Base-by-base conservation (phyloP, 1,140 invertebrate genomes). In the Eriosoma lanigerum region DNA sequence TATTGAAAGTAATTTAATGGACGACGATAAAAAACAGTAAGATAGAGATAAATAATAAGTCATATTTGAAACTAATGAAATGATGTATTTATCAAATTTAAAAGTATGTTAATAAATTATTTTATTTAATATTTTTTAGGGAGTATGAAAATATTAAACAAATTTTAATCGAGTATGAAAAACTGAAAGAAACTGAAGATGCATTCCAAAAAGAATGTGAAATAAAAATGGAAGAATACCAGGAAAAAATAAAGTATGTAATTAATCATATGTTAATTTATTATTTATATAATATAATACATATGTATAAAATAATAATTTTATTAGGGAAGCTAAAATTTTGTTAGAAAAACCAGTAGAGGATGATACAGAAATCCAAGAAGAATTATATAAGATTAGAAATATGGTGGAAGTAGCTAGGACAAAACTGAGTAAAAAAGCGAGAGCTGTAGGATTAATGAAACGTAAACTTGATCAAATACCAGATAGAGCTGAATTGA, bases 401-500 rank as follows among this genome's bases (percentile, higher is more conserved):
- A 82, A 87, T 88, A 82, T 88, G 88, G 68, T 84, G 91, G 24
- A 88, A 87, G 76, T 84, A 85, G 70, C 86, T 89, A 64, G 88
- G 90, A 83, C 84, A 92, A 76, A 91, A 83, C 83, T 94, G 19
- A 95, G 93, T 0, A 92, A 93, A 82, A 90, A 93, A 82, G 97
- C 95, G 86, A 88, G 95, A 81, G 91, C 93, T 81, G 92, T 97
- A 60, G 90, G 94, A 2, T 87, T 89, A 2, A 88, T 94, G 82
- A 91, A 91, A 84, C 87, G 92, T 82, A 93, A 92, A 86, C 88
- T 95, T 58, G 97, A 98, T 86, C 94, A 96, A 84, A 91, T 97
- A 75, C 97, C 97, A 0, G 93, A 94, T 46, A 89, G 95, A 83
- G 93, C 93, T 1, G 97, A 99, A 86, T 87, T 99, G 24, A 90